Base-by-base conservation (phyloP, 1,140 invertebrate genomes). In the Whitmania pigra region DNA sequence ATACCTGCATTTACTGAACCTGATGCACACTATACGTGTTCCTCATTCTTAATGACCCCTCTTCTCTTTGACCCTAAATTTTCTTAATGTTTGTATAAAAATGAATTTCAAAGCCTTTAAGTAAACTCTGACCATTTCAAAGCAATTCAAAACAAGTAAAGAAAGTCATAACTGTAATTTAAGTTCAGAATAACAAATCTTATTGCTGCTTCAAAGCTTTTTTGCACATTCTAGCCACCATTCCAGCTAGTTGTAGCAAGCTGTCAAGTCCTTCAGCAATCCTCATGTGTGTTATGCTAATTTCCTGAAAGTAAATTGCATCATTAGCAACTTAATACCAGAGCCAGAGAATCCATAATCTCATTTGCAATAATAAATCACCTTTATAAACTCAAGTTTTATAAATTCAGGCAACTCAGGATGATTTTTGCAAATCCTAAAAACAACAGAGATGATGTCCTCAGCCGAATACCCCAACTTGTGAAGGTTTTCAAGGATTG, bases 361-460 rank as follows among this genome's bases (percentile, higher is more conserved):
- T 63, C 18, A 63, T 63, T 49, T 49, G 13, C 13, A 49, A 49
- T 49, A 49, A 49, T 17, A 63, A 57, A 67, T 79, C 82, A 90
- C 89, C 83, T 89, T 91, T 71, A 97, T 88, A 82, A 92, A 94
- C 78, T 89, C 87, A 71, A 97, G 84, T 82, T 92, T 93, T 20
- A 92, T 77, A 69, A 85, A 84, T 82, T 95, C 92, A 57, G 87
- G 83, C 73, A 92, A 87, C 31, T 66, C 87, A 70, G 66, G 74
- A 31, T 63, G 67, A 9, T 54, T 73, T 60, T 96, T 96, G 79
- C 88, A 88, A n/a, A 96, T 91, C 76, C 90, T 87, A 79, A 95
- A 95, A 71, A 95, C 88, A 80, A 93, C 96, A 71, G 87, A 87
- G 73, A 97, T 90, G 43, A 97, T 90, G 84, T 97, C 94, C 83